phyloP scores from a whole-genome alignment of 2,888 invertebrate genomes.

The Oxycera nigricornis region DNA sequence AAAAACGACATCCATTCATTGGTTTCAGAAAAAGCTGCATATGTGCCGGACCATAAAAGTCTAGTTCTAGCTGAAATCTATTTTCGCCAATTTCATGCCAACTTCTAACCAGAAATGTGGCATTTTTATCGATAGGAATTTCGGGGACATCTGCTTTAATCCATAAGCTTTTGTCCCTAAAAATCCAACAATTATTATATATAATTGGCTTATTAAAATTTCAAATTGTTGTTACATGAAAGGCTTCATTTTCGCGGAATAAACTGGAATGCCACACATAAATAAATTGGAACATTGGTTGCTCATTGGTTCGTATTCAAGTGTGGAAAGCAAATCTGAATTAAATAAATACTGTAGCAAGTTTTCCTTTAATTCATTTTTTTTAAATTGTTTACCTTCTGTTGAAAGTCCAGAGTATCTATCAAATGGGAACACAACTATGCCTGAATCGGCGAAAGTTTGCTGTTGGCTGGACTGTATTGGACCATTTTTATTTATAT shows the following conservation, averaged over 20 bases:
- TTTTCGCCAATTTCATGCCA: slow-evolving; percentile 49
- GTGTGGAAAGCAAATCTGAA: no score
- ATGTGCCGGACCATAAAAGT: slow-evolving; percentile 58
- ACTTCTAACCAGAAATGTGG: slow-evolving; percentile 48
- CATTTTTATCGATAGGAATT: slow-evolving; percentile 50
- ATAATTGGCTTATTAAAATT: no score
- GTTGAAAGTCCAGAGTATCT: slow-evolving; percentile 57
- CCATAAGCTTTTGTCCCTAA: slow-evolving; percentile 40
- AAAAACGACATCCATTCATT: slow-evolving; percentile 51
- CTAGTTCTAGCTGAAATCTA: slow-evolving; percentile 53
- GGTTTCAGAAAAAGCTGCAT: slow-evolving; percentile 58
- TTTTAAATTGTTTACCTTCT: slow-evolving; percentile 50
- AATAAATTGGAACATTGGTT: no score
- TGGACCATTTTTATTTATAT: no score
- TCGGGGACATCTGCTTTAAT: slow-evolving; percentile 42
- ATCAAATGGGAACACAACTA: slow-evolving; percentile 64
- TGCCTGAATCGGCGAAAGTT: slow-evolving; percentile 64
- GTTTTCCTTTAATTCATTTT: neutral
- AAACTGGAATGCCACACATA: neutral
- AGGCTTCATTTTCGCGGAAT: slow-evolving; percentile 11
- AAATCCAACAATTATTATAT: no score
- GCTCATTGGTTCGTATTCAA: no score
- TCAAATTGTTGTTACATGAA: slow-evolving; percentile 1
- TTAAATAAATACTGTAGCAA: no score
- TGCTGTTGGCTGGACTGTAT: no score